Evolutionary conservation across 2,113 vertebrate genomes (phyloP).

Genomic region (Hemichromis elongatus): DNA sequence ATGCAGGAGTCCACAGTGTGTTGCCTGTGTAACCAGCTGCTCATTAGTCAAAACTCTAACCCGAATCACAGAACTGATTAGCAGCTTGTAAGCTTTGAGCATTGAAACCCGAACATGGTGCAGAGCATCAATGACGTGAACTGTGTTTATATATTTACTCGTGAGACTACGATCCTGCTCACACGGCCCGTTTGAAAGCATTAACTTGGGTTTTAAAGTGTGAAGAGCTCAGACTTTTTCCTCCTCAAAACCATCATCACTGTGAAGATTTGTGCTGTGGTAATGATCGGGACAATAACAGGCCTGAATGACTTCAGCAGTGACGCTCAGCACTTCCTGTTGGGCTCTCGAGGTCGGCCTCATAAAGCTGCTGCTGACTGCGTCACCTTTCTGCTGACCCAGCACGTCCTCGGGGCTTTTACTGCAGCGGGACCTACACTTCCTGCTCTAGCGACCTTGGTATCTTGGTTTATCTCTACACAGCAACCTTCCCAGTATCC

Average conservation of each 20-base stretch:
- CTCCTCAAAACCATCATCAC: background rate
- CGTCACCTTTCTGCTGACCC: background rate
- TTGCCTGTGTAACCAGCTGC: background rate
- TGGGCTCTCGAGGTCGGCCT: background rate
- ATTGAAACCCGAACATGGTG: background rate
- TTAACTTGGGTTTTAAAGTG: background rate
- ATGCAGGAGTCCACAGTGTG: background rate
- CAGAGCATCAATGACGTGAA: background rate
- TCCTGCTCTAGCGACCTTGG: background rate
- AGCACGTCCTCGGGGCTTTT: background rate
- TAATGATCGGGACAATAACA: background rate
- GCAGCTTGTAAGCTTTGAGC: background rate
- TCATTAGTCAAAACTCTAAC: background rate
- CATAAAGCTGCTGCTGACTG: background rate
- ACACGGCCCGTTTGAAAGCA: background rate
- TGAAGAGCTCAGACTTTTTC: background rate
- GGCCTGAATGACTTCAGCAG: background rate
- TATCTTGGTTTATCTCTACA: background rate
- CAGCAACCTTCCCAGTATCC: background rate
- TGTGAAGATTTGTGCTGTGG: background rate
- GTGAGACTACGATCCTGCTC: background rate
- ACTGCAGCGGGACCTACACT: background rate
- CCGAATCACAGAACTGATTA: background rate
- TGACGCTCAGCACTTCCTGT: background rate
- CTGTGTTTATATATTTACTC: background rate